phyloP scores from a whole-genome alignment of 2,113 vertebrate genomes.

The Zosterops japonicus region DNA sequence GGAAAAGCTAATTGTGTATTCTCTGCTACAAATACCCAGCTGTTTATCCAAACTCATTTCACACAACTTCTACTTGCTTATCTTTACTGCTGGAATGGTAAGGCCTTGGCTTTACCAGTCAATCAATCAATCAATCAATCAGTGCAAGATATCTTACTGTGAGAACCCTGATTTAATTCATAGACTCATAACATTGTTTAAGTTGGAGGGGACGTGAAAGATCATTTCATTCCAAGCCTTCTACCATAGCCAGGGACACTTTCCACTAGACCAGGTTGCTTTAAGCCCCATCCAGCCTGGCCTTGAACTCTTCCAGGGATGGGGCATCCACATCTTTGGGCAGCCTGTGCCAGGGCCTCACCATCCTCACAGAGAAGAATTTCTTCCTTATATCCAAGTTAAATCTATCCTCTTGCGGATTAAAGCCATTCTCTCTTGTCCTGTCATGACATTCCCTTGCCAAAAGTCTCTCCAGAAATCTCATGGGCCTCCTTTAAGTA shows the following conservation, averaged over 20 bases:
- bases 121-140: not conserved
- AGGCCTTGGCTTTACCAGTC: not conserved
- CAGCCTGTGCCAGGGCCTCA: not conserved
- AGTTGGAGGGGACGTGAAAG: not conserved
- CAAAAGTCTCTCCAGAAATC: not conserved
- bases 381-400: not conserved
- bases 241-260: not conserved
- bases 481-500: not conserved
- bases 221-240: not conserved
- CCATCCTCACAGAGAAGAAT: not conserved
- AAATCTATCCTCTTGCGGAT: not conserved
- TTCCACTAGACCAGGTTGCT: not conserved
- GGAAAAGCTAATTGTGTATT: not conserved
- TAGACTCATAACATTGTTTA: not conserved
- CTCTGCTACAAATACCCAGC: not conserved
- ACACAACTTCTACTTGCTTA: not conserved
- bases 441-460: not conserved
- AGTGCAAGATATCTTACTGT: not conserved
- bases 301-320: not conserved
- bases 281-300: not conserved
- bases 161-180: not conserved
- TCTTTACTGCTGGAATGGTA: not conserved
- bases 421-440: not conserved
- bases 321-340: not conserved
- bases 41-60: not conserved